phyloP scores from a whole-genome alignment of 2,797 vertebrate species.

The Hipposideros larvatus region DNA sequence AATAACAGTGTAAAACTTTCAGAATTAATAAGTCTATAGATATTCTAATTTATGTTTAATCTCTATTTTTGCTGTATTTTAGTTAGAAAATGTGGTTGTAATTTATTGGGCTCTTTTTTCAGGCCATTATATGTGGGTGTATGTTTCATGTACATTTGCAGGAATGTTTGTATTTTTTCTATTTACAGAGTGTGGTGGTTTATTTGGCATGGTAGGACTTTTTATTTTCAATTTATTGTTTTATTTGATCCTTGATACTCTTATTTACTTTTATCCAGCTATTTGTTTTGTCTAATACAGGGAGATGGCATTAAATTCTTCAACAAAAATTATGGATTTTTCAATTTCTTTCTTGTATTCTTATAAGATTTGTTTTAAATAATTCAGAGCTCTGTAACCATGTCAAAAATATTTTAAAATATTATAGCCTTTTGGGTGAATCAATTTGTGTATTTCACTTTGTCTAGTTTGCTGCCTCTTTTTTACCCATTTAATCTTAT shows the following conservation, averaged over 20 bases:
- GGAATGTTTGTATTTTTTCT: conserved; percentile 45
- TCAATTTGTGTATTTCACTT: not conserved
- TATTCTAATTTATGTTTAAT: conserved; percentile 47
- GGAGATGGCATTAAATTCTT: conserved; percentile 28
- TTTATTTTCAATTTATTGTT: not conserved
- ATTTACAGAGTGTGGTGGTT: not conserved
- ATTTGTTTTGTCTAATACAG: conserved; percentile 32
- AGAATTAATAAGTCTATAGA: not conserved
- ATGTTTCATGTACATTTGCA: conserved; percentile 6
- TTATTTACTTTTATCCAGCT: conserved; percentile 64
- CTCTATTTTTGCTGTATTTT: conserved; percentile 21
- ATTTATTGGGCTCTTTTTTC: conserved; percentile 32
- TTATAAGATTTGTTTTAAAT: conserved; percentile 64
- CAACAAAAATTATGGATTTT: conserved; percentile 45
- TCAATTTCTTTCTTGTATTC: conserved; percentile 28
- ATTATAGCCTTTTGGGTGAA: not conserved
- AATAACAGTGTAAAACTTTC: conserved; percentile 46
- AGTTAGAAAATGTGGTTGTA: not conserved
- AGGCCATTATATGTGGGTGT: not conserved
- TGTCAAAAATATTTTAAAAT: conserved; percentile 49
- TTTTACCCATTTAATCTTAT: conserved; percentile 16
- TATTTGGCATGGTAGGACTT: not conserved
- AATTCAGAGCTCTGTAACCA: conserved; percentile 46
- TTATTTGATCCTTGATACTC: conserved; percentile 37
- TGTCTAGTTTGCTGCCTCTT: not conserved